Evolutionary conservation across 2,113 vertebrate genomes (phyloP).

Genomic region (Mionectes macconnelli): DNA sequence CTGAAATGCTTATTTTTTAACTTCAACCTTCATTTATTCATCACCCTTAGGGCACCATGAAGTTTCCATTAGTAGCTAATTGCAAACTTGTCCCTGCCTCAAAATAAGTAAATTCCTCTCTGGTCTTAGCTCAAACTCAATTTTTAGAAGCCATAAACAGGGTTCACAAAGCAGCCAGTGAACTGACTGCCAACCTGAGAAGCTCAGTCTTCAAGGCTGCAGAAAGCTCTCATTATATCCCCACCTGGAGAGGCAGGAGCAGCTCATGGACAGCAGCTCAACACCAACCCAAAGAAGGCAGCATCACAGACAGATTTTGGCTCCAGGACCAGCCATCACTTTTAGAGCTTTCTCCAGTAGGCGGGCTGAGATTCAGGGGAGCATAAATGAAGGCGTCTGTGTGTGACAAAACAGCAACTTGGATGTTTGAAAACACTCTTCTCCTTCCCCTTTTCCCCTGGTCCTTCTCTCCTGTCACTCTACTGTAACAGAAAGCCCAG

Average conservation of each 20-base stretch:
- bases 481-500: neutral
- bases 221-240: neutral
- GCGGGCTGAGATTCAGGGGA: neutral
- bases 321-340: neutral
- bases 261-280: neutral
- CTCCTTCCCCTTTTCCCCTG: neutral
- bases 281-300: neutral
- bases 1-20: neutral
- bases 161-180: neutral
- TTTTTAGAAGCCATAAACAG: neutral
- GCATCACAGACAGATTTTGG: neutral
- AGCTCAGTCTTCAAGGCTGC: neutral
- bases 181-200: neutral
- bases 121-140: neutral
- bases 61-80: neutral
- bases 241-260: neutral
- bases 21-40: neutral
- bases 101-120: neutral
- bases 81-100: neutral
- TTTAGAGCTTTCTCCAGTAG: neutral
- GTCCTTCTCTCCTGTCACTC: neutral
- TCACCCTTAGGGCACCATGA: neutral
- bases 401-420: neutral
- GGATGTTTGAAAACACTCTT: neutral
- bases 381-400: neutral